Evolutionary conservation across 2,888 invertebrate genomes (phyloP).

Genomic region (Hydrotaea cyrtoneurina): DNA sequence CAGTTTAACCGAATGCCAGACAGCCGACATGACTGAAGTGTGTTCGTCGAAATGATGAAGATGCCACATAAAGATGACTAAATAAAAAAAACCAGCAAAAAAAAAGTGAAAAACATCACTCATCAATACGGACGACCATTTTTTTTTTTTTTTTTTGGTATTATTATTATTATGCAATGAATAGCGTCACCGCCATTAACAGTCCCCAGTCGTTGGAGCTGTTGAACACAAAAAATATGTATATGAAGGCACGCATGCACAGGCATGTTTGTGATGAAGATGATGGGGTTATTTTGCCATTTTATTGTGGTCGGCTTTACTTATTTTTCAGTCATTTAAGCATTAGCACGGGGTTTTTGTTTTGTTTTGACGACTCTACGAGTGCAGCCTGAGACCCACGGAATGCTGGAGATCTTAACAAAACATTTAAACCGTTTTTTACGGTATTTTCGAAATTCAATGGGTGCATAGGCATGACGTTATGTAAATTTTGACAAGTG

Average conservation of each 20-base stretch:
- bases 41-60: conserved; percentile 1
- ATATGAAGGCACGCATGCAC: conserved; percentile 39
- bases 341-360: conserved; percentile 10
- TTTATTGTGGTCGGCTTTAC: conserved; percentile 5
- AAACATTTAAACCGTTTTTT: conserved; percentile 12
- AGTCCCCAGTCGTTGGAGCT: conserved; percentile 17
- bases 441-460: not conserved
- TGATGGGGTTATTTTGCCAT: not conserved
- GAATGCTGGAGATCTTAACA: conserved; percentile 1
- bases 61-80: conserved; percentile 27
- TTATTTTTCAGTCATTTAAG: conserved; percentile 39
- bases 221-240: conserved; percentile 25
- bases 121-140: conserved; percentile 9
- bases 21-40: not conserved
- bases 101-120: conserved; percentile 15
- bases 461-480: not conserved
- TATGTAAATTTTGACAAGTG: too few species aligned
- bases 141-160: not conserved
- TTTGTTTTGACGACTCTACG: not conserved
- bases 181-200: conserved; percentile 42
- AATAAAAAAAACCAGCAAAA: not conserved
- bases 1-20: not conserved
- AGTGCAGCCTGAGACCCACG: not conserved
- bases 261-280: conserved; percentile 34
- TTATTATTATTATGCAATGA: conserved; percentile 63